Percentiles rank a stretch among this genome's conserved stretches.
Conservation (phyloP, 30 jellyfish, hydroid and myxozoan genomes). For the Turritopsis dohrnii region DNA sequence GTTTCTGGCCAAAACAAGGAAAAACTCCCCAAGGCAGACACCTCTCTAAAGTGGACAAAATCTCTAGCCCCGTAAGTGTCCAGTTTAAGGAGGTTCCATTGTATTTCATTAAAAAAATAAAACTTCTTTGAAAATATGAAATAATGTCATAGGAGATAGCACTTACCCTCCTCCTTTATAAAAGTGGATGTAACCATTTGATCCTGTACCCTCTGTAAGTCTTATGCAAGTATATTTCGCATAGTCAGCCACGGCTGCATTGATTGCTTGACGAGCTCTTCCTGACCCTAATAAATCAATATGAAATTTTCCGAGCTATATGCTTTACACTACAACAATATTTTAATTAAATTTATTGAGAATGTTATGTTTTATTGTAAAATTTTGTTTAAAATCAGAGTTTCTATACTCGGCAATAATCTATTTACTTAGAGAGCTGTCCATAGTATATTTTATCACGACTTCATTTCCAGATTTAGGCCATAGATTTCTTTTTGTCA, state of each 20-base stretch:
- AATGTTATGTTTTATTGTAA: not conserved
- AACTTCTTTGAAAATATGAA: too few relatives aligned
- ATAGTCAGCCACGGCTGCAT: not conserved
- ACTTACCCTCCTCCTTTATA: not conserved
- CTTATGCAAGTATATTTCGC: not conserved
- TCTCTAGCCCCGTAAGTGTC: too few relatives aligned
- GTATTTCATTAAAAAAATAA: too few relatives aligned
- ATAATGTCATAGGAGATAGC: too few relatives aligned
- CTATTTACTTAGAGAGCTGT: not conserved
- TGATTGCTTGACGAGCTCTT: not conserved
- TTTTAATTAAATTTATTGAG: not conserved
- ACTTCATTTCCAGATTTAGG: not conserved
- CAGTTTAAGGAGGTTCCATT: too few relatives aligned
- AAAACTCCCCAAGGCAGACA: too few relatives aligned
- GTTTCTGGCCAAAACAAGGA: too few relatives aligned
- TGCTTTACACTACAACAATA: not conserved
- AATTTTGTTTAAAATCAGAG: not conserved
- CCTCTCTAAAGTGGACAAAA: too few relatives aligned
- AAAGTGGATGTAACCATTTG: not conserved
- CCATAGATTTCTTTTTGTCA: not conserved
- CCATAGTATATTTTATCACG: not conserved
- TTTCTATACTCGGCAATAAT: not conserved
- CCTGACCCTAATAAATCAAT: not conserved
- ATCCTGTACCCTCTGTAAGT: not conserved
- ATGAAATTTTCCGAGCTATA: not conserved